Evolutionary conservation across 1,140 invertebrate genomes (phyloP).

Genomic region (Drosophila mayri): DNA sequence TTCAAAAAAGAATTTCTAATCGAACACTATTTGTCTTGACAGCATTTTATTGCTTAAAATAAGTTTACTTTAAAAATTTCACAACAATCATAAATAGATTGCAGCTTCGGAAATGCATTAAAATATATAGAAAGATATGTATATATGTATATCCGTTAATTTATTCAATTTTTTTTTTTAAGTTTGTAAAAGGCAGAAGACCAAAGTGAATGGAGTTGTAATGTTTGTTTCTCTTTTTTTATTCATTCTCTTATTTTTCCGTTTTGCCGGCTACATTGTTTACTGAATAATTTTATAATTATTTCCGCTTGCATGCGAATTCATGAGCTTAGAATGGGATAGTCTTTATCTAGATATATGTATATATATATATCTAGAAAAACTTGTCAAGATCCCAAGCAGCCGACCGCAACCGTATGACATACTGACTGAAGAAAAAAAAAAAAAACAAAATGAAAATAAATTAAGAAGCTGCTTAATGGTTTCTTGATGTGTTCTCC

Average conservation of each 20-base stretch:
- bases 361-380: neutral
- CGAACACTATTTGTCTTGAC: neutral
- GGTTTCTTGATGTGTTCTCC: slow-evolving; percentile 40
- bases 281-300: slow-evolving; percentile 64
- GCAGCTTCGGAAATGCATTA: neutral
- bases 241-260: neutral
- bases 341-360: neutral
- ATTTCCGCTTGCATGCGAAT: slow-evolving; percentile 71
- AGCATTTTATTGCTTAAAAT: neutral
- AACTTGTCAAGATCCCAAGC: slow-evolving; percentile 19
- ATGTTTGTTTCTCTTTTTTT: slow-evolving; percentile 2
- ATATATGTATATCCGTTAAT: neutral
- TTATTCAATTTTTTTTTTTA: slow-evolving; percentile 1
- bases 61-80: neutral
- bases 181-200: neutral
- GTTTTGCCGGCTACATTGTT: slow-evolving; percentile 29
- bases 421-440: slow-evolving; percentile 45
- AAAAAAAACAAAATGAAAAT: slow-evolving; percentile 16
- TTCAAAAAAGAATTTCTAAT: neutral
- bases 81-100: neutral
- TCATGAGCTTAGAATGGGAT: slow-evolving; percentile 37
- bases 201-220: slow-evolving; percentile 29
- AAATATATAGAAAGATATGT: neutral
- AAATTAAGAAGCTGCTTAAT: slow-evolving; percentile 44
- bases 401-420: slow-evolving; percentile 42